phyloP scores from a whole-genome alignment of 92 coral and sea anemone species.

The Pocillopora meandrina region DNA sequence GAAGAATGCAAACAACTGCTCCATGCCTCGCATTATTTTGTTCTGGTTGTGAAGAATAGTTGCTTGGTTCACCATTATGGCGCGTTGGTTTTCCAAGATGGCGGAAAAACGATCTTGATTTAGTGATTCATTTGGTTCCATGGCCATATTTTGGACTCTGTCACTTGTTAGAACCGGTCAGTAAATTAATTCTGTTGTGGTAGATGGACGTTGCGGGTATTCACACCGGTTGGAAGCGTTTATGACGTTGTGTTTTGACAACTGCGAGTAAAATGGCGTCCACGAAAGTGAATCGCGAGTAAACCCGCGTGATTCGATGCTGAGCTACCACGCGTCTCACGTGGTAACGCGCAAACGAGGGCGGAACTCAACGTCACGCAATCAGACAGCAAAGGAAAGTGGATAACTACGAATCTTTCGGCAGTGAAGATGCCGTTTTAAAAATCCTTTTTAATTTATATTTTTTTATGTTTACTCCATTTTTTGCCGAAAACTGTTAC shows the following conservation, averaged over 20 bases:
- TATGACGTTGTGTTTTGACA: not conserved
- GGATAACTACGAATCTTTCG: not conserved
- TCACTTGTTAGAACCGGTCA: not conserved
- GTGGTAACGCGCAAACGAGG: slow-evolving; percentile 66
- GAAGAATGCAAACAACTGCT: slow-evolving; percentile 70
- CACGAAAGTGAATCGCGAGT: slow-evolving; percentile 53
- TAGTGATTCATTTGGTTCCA: slow-evolving; percentile 78
- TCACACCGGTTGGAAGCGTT: not conserved
- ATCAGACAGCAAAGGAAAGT: not conserved
- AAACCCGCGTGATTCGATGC: slow-evolving; percentile 70
- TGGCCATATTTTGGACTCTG: slow-evolving; percentile 53
- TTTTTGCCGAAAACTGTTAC: no score
- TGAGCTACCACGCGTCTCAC: slow-evolving; percentile 73
- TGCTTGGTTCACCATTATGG: slow-evolving; percentile 93
- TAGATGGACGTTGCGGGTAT: not conserved
- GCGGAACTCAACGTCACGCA: slow-evolving; percentile 15
- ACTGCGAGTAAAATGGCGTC: slow-evolving; percentile 48
- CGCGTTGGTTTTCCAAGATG: slow-evolving; percentile 98
- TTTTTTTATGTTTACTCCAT: no score
- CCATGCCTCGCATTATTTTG: slow-evolving; percentile 89
- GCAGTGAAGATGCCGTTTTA: no score
- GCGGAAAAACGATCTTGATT: slow-evolving; percentile 94
- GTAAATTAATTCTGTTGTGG: not conserved
- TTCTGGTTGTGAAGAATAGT: slow-evolving; percentile 91
- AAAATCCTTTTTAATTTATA: no score